Evolutionary conservation across 2,888 invertebrate genomes (phyloP), one percentile per base, ranked within the genome.

Genomic region (Pycnomerus fuliginosus): DNA sequence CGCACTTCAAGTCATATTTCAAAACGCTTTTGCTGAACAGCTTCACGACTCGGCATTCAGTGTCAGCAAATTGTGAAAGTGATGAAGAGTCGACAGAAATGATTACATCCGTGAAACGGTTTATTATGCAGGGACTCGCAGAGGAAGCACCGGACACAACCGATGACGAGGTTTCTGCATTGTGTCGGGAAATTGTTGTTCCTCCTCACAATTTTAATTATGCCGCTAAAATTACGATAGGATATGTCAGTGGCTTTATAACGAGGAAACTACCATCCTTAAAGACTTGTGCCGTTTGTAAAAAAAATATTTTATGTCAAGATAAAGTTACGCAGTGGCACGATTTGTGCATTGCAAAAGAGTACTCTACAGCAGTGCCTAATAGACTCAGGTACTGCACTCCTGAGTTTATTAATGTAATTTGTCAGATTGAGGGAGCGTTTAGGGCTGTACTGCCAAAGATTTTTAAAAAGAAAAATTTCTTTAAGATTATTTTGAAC

Each of bases 21-120:
- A 45, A 45, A 13, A 44, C 41, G 3, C 25, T 45, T n/a, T 3
- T 45, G 16, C 14, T 42, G 4, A 42, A 42, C 14, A 42, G 40
- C 12, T 42, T 45, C 8, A 11, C 14, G 4, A 24, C 24, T 1
- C 3, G 17, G 7, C 45, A 45, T 20, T 45, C 45, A 5, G 13
- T 42, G 20, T 31, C 25, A 14, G 13, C 36, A 13, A 42, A 42
- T 14, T 40, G 43, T 37, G 43, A 42, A 17, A 10, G 17, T 14
- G n/a, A n/a, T n/a, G 17, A 42, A 3, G 16, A 31, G 2, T 31
- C 31, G 17, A 2, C 2, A 2, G 16, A 28, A 16, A 37, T 38
- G 3, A 39, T 42, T 16, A 2, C 28, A 10, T 20, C 29, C 4
- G 43, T 41, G 10, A 41, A 35, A 17, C 27, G 17, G 11, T 35